Evolutionary conservation across 2,888 invertebrate species (phyloP), one percentile per base, ranked within the genome.

Genomic region (Thumatha senex): DNA sequence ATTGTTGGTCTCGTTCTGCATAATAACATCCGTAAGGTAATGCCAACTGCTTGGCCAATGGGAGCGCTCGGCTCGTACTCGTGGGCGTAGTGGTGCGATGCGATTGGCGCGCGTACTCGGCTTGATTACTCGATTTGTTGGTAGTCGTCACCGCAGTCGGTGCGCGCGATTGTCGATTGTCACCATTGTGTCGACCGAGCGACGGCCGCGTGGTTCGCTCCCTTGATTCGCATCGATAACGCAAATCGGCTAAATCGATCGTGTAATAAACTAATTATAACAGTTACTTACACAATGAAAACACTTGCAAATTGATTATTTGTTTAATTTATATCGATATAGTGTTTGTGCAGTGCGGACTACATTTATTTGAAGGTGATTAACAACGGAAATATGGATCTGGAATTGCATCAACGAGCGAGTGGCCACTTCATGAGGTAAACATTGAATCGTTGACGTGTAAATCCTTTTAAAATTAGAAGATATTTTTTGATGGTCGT

Each of bases 351-450:
- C 76, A 80, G 78, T 77, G 80, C 76, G 76, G 73, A 77, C 74
- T 61, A 60, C 62, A 69, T 76, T 69, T 63, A 72, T 70, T 69
- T 50, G 58, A 48, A 61, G 56, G 68, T 71, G 75, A 66, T 76
- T 64, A 43, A 31, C 93, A 93, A 87, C 92, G 92, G 75, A 80
- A 87, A 91, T 93, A 53, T 95, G 95, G 95, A 95, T 93, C 95
- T 95, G 92, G 95, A 95, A 71, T 93, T 95, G 81, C 95, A 95
- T 76, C 95, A 95, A 92, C 94, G 95, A 92, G 94, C 95, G 92
- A 93, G 93, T 92, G 95, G 95, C 90, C 95, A 95, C 93, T 95
- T 95, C 78, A 94, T 95, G 92, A 95, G 95, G 95, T 90, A 84
- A 76, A 64, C 45, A 54, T 46, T 13, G 10, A 29, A 35, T 43